phyloP scores from a whole-genome alignment of 2,888 invertebrate genomes.

The Mycogona germanica region DNA sequence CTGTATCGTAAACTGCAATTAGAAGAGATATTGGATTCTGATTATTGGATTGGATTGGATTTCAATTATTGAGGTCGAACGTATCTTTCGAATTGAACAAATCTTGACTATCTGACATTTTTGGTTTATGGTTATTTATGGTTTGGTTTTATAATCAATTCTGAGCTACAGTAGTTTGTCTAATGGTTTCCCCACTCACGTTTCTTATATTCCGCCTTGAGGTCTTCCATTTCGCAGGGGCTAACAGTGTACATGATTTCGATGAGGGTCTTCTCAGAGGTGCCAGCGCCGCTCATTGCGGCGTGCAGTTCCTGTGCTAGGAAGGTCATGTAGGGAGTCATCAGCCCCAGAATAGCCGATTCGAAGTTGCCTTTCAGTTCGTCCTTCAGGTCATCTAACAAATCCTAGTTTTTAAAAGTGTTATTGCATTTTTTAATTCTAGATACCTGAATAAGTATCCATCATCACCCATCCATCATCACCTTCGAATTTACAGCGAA shows the following conservation, averaged over 20 bases:
- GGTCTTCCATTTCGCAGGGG: constrained; percentile 55
- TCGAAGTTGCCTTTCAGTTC: constrained; percentile 84
- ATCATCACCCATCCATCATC: too few relatives aligned
- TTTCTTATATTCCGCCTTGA: constrained; percentile 7
- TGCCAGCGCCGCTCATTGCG: constrained; percentile 71
- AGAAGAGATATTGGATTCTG: constrained; percentile 20
- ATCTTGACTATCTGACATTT: too few relatives aligned
- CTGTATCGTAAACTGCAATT: constrained; percentile 58
- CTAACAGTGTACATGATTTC: constrained; percentile 80
- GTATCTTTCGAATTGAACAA: constrained; percentile 7
- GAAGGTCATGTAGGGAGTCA: constrained; percentile 72
- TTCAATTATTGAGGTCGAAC: too few relatives aligned
- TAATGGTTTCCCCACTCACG: constrained; percentile 4
- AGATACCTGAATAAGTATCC: too few relatives aligned
- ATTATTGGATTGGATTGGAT: too few relatives aligned
- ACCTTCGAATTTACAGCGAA: too few relatives aligned
- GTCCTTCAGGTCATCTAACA: constrained; percentile 70
- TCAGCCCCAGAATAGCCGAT: constrained; percentile 63
- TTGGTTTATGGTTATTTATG: too few relatives aligned
- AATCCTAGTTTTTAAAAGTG: constrained; percentile 40
- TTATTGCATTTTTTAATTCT: too few relatives aligned
- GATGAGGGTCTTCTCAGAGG: constrained; percentile 71
- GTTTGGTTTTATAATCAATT: not conserved
- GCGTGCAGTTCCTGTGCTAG: constrained; percentile 72
- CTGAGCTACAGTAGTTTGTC: not conserved